Evolutionary conservation across 2,888 invertebrate species (phyloP), one percentile per base, ranked within the genome.

Genomic region (Clusia tigrina): DNA sequence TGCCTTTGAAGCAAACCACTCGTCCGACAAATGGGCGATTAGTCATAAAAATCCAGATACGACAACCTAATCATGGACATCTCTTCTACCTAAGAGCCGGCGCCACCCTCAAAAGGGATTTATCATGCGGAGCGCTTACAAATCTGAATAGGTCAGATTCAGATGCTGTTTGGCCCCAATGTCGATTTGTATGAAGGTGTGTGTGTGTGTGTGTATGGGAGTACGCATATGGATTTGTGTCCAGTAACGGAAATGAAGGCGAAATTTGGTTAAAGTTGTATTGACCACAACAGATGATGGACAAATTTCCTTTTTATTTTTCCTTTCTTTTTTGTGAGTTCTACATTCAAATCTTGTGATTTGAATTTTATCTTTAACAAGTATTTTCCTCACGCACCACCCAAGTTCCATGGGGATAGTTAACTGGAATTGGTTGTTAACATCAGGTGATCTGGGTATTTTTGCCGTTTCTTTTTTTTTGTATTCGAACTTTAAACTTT

Each of bases 11-110:
- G 42, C 58, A 60, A 62, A 58, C 65, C 62, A 64, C 63, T 67
- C 67, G 60, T 51, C 64, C 67, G 64, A 58, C 54, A 67, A 67
- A 67, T 67, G 67, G 64, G 23, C 67, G 60, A 64, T 67, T 67
- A 65, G 64, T 65, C 65, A 67, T 65, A 64, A 67, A 53, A 59
- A 63, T 57, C 42, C 60, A 58, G 25, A 52, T 60, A 62, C 62
- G 60, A 62, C 62, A 59, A 22, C 22, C 57, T 57, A 46, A 57
- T 57, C 57, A 57, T 42, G 57, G 42, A 24, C 46, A 57, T 17
- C 23, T 15, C 32, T 25, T 52, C 52, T 12, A 42, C n/a, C 42
- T 2, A 42, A 20, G 5, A 48, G 48, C 48, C 20, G 22, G 5
- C 18, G 42, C 42, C 42, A 42, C 18, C 20, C 15, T 6, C 18